Evolutionary conservation across 2,797 vertebrate genomes (phyloP), one percentile per base, ranked within the genome.

Genomic region (Cirrhinus mrigala): DNA sequence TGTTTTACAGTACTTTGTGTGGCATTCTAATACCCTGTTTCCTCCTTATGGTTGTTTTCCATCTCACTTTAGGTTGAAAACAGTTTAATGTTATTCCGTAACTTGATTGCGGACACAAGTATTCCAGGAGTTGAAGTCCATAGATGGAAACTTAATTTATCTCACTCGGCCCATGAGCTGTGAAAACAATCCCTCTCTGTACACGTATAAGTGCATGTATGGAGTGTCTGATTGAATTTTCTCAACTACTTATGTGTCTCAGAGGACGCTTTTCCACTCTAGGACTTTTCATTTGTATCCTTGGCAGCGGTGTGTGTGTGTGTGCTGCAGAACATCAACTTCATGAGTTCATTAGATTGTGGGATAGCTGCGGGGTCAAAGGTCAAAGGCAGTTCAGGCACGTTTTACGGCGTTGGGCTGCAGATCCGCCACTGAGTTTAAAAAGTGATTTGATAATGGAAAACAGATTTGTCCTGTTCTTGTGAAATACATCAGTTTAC

Each of bases 261-360:
- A 69, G 73, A 76, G 85, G 70, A 81, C 58, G 77, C 62, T 82
- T 80, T 76, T 66, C 83, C 75, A 71, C 86, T 81, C 62, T 5
- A 70, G 3, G 50, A 84, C 40, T 80, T 58, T 87, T 87, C 80
- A 87, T 89, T 89, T 87, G 86, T 87, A 81, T 87, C 81, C 78
- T 71, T 83, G 82, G 69, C 85, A 79, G 77, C 29, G 4, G 10
- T 48, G 54, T 70, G 37, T 83, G 22, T 83, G 22, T 27, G 75
- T 81, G 77, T 75, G 48, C 20, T 60, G 80, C 50, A 71, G 33
- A 58, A 20, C 68, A 48, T 73, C 81, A 82, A 20, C 48, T 46
- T 60, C 75, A 44, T 82, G 52, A 48, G 80, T 62, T 74, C 54
- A 71, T 82, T 58, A 60, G 80, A 82, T 81, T 73, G 68, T 73